These are phyloP conservation scores for Himalopsyche japonica DNA, from an alignment of 2,888 invertebrate species.

Conservation along the genomic window DNA sequence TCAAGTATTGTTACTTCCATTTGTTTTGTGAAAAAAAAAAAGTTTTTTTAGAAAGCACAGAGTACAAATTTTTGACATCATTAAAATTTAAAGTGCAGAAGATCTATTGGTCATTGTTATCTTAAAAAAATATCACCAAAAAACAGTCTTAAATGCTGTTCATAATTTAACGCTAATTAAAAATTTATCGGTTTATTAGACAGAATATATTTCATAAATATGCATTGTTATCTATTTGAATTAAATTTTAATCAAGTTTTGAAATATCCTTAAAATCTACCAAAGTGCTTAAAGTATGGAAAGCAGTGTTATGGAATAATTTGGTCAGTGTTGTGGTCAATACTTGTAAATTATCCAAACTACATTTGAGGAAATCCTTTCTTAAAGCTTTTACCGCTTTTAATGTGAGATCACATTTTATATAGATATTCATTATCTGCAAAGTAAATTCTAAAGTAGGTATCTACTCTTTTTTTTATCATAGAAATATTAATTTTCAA, in stretches of 20 bases:
- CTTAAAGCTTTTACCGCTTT: slow-evolving; percentile 37
- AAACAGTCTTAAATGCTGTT: not conserved
- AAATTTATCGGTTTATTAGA: not conserved
- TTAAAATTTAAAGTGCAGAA: not conserved
- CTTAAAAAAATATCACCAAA: not conserved
- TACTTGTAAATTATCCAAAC: slow-evolving; percentile 19
- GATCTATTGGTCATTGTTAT: not conserved
- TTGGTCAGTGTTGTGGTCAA: slow-evolving; percentile 35
- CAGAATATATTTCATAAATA: not conserved
- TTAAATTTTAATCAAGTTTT: not conserved
- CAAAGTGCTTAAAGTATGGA: not conserved
- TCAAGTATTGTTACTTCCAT: not conserved
- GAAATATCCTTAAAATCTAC: not conserved
- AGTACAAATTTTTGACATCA: not conserved
- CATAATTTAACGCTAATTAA: not conserved
- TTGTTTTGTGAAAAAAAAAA: not conserved
- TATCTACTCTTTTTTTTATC: not conserved
- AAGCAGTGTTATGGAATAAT: slow-evolving; percentile 28
- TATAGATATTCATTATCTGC: not conserved
- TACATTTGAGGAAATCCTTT: slow-evolving; percentile 29
- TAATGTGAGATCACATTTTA: slow-evolving; percentile 3
- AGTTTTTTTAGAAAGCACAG: not conserved
- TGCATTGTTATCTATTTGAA: not conserved
- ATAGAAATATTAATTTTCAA: not conserved
- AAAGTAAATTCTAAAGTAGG: not conserved